Base-by-base conservation (phyloP, 2,113 vertebrate genomes). In the Myotis lucifugus region DNA sequence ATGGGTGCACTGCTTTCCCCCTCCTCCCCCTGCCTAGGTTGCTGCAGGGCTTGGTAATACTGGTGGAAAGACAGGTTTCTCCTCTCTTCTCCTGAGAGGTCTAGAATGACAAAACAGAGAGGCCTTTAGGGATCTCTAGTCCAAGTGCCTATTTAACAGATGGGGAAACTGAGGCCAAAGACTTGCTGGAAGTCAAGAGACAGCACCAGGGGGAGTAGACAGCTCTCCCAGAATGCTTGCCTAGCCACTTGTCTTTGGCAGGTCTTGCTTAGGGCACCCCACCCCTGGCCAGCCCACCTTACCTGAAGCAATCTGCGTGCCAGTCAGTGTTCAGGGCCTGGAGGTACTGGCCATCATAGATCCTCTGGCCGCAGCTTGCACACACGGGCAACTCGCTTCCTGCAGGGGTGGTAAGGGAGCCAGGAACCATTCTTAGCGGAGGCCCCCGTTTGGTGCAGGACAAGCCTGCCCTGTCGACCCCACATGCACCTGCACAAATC, bases 241-340 rank as follows among this genome's bases (percentile, higher is more conserved):
- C 69, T 5, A 19, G 76, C n/a, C 27, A 29, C 50, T 77, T 8
- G 13, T 54, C 34, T 42, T 72, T 50, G 61, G 56, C 5, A 19
- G 77, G 69, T 48, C 66, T 79, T 66, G 25, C 61, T 69, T 6
- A 8, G 46, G 77, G 76, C 17, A 61, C 50, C 73, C 21, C 21
- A 7, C 25, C 1, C 14, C 1, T 11, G 2, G 34, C 37, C 91
- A 25, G 23, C 40, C 94, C 3, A 4, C 48, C 76, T 86, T 98
- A 99, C 99, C 99, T 99, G 99, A 99, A 99, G 97, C 99, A 99
- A 98, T 99, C 97, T 0, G 98, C 97, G 59, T 99, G 99, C 99
- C 99, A 99, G 98, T 99, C 99, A 0, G 98, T 98, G 76, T 97
- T 98, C 97, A 99, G 98, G 4, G 99, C 99, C 98, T 99, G 99